phyloP scores from a whole-genome alignment of 2,888 invertebrate species.

The Xanthia icteritia region DNA sequence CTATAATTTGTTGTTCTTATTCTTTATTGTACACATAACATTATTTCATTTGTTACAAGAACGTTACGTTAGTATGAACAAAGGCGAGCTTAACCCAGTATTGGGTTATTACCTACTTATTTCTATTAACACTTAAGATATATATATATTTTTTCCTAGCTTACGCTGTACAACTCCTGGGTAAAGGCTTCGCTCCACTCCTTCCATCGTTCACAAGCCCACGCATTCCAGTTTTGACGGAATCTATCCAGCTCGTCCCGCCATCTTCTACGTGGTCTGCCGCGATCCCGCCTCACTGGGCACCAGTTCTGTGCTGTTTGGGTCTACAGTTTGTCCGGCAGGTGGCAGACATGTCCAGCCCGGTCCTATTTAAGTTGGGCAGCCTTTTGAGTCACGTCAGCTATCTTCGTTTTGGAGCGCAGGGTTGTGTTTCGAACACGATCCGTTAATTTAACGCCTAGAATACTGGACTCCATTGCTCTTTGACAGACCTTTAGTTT shows the following conservation, averaged over 20 bases:
- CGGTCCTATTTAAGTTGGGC: too few species aligned
- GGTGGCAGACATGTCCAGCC: background rate
- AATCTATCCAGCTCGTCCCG: background rate
- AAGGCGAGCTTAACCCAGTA: background rate
- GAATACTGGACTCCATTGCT: too few species aligned
- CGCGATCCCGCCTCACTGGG: background rate
- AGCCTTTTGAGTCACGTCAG: too few species aligned
- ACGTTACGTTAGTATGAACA: too few species aligned
- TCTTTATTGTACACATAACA: background rate
- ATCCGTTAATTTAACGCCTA: too few species aligned
- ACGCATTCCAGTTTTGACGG: background rate
- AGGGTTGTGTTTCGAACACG: too few species aligned
- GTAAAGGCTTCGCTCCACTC: background rate
- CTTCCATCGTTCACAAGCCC: background rate
- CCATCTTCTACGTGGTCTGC: background rate
- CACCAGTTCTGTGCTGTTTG: background rate
- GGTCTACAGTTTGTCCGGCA: background rate
- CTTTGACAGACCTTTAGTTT: too few species aligned
- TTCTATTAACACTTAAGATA: background rate
- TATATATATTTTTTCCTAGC: background rate
- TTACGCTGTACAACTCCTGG: background rate
- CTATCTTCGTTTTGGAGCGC: too few species aligned
- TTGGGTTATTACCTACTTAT: background rate
- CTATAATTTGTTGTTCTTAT: background rate
- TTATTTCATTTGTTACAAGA: background rate